phyloP scores from a whole-genome alignment of 2,888 invertebrate genomes.

The Tipula vernalis region DNA sequence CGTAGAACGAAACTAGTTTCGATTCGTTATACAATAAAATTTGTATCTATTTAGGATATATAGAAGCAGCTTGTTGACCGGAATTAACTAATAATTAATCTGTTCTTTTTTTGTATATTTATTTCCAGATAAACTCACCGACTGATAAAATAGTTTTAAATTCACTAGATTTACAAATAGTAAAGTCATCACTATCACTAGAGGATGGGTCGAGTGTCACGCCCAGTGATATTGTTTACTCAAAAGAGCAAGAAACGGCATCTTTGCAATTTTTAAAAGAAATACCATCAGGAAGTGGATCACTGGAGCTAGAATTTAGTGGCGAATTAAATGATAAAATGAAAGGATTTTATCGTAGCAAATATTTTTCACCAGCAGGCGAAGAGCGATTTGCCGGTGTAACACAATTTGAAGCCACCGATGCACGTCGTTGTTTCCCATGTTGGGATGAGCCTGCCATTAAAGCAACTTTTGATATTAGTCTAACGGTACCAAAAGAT shows the following conservation, averaged over 20 bases:
- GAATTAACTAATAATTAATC: too few relatives aligned
- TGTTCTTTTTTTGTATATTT: slow-evolving; percentile 15
- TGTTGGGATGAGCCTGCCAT: slow-evolving; percentile 97
- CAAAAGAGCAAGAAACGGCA: slow-evolving; percentile 52
- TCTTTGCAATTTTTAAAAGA: slow-evolving; percentile 49
- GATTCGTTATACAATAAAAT: too few relatives aligned
- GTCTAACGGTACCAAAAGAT: slow-evolving; percentile 65
- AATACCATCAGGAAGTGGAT: slow-evolving; percentile 40
- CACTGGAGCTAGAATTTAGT: slow-evolving; percentile 57
- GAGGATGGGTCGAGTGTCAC: slow-evolving; percentile 33
- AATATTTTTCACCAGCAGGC: slow-evolving; percentile 60
- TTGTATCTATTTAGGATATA: too few relatives aligned
- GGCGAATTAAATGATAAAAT: slow-evolving; percentile 85
- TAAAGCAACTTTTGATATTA: slow-evolving; percentile 89
- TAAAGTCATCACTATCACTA: slow-evolving; percentile 42
- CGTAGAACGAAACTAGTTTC: too few relatives aligned
- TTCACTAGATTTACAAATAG: slow-evolving; percentile 60
- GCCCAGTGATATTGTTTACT: slow-evolving; percentile 25
- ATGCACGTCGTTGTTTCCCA: slow-evolving; percentile 88
- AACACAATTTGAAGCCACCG: slow-evolving; percentile 84
- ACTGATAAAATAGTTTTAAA: slow-evolving; percentile 64
- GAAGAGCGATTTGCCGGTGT: slow-evolving; percentile 74
- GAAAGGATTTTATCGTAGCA: slow-evolving; percentile 91
- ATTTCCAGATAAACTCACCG: slow-evolving; percentile 22
- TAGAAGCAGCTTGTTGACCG: too few relatives aligned